These are phyloP conservation scores for Sisyra nigra DNA, from an alignment of 2,888 invertebrate genomes.

Conservation along the genomic window DNA sequence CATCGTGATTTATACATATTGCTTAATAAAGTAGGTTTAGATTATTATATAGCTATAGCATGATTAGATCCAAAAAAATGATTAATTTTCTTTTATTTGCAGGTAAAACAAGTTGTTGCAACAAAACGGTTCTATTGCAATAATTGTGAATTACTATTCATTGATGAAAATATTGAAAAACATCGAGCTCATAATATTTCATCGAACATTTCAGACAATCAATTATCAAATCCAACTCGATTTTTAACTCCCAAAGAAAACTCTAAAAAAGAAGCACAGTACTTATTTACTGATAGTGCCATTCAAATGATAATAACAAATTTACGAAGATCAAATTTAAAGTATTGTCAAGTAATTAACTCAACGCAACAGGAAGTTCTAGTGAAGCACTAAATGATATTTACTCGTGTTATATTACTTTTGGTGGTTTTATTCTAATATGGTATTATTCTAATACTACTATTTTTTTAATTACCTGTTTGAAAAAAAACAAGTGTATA, in stretches of 20 bases:
- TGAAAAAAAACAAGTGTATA: too few species aligned
- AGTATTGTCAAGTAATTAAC: not conserved
- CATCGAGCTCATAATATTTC: constrained; percentile 40
- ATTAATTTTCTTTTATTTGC: constrained; percentile 12
- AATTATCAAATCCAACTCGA: constrained; percentile 43
- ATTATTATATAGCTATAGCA: constrained; percentile 1
- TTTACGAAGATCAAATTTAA: constrained; percentile 6
- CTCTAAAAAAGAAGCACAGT: constrained; percentile 75
- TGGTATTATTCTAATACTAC: too few species aligned
- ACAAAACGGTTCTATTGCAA: constrained; percentile 42
- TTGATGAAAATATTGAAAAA: constrained; percentile 19
- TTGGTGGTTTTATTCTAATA: too few species aligned
- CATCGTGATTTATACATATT: constrained; percentile 34
- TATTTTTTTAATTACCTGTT: too few species aligned
- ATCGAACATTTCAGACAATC: constrained; percentile 35
- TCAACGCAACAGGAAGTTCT: too few species aligned
- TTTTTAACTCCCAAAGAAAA: constrained; percentile 53
- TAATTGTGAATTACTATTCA: constrained; percentile 40
- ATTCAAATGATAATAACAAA: constrained; percentile 45
- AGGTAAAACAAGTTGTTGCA: constrained; percentile 28
- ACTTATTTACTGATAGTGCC: constrained; percentile 58
- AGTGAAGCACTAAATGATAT: too few species aligned
- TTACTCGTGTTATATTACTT: too few species aligned
- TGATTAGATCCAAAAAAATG: constrained; percentile 2
- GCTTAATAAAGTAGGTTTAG: constrained; percentile 31